Evolutionary conservation across 2,888 invertebrate genomes (phyloP), one percentile per base, ranked within the genome.

Genomic region (Lacanobia oleracea): DNA sequence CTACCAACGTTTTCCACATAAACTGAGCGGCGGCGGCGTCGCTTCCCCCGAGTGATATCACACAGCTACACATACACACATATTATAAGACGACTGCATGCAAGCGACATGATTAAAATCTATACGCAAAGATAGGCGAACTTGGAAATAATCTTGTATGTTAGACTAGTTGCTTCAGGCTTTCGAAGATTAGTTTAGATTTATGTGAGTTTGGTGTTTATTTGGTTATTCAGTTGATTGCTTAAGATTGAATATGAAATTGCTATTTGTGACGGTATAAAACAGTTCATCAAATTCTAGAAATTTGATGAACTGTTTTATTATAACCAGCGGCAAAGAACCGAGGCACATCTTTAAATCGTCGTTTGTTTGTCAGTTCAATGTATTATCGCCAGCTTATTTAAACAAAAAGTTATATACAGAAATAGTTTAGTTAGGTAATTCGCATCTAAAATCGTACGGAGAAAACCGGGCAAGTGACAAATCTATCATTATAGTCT

Each of bases 101-200:
- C 75, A 66, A 51, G 61, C 72, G 75, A 78, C 67, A 67, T 86
- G 84, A 83, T 86, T 86, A 85, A 83, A 85, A 83, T 85, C 84
- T 79, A 67, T 83, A 63, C 70, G 67, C 72, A 81, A 83, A 77
- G 69, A 67, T 45, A 57, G 51, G 16, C 57, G 21, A 80, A 83
- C 81, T 80, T 72, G 43, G 72, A 78, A 72, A 64, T 73, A 67
- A 73, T 82, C 69, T 77, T 23, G 43, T 27, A 27, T 57, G 37
- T 71, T 53, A 40, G 51, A 62, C 21, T 67, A 67, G 60, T 82
- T 53, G 65, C 51, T 66, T 48, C 23, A 21, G 10, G 51, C 37
- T 60, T 40, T 53, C 16, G 21, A 21, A 43, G 37, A 59, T 59
- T 61, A 45, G 51, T 59, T 67, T 56, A 27, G 63, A 64, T 60